A percentile compares a stretch with the other conserved stretches of the same genome.
Conservation (phyloP, 2,888 invertebrate species). For the Cylloceria caligata region DNA sequence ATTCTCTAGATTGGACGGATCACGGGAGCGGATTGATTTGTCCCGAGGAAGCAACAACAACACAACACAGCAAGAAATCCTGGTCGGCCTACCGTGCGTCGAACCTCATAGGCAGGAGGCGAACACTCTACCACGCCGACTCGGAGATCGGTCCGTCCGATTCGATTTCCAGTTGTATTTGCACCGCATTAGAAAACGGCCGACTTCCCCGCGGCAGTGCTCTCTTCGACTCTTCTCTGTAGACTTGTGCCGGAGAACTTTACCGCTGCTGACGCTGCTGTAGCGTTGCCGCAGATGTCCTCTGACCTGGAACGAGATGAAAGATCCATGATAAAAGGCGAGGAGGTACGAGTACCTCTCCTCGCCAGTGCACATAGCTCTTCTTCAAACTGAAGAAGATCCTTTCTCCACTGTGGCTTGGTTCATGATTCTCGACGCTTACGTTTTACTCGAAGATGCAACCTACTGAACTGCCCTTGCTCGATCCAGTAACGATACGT, state of each 20-base stretch:
- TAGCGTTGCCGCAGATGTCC: slow-evolving; percentile 72
- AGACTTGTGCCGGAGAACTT: slow-evolving; percentile 14
- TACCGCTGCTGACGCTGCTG: slow-evolving; percentile 41
- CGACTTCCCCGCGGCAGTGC: slow-evolving; percentile 71
- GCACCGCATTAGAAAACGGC: slow-evolving; percentile 76
- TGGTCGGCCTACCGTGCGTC: slow-evolving; percentile 62
- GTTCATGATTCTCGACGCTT: slow-evolving; percentile 45
- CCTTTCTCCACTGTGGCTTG: slow-evolving; percentile 41
- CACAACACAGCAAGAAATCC: slow-evolving; percentile 48
- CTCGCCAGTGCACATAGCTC: slow-evolving; percentile 30
- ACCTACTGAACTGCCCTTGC: slow-evolving; percentile 32
- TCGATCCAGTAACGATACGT: slow-evolving; percentile 6
- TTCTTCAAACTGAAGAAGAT: slow-evolving; percentile 34
- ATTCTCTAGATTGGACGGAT: slow-evolving; percentile 74
- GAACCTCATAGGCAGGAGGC: slow-evolving; percentile 32
- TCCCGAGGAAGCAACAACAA: slow-evolving; percentile 62
- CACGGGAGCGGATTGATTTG: slow-evolving; percentile 73
- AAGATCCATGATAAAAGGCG: slow-evolving; percentile 72
- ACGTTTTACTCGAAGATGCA: slow-evolving; percentile 41
- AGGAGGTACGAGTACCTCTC: slow-evolving; percentile 56
- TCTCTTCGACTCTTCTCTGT: slow-evolving; percentile 42
- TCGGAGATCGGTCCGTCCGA: slow-evolving; percentile 74
- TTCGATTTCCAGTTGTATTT: slow-evolving; percentile 75
- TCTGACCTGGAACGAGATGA: slow-evolving; percentile 77
- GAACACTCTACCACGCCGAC: slow-evolving; percentile 47